Percentiles rank a stretch among this genome's conserved stretches.
These are phyloP conservation scores for Buathra laborator DNA, from an alignment of 2,888 invertebrate genomes.

Conservation along the genomic window DNA sequence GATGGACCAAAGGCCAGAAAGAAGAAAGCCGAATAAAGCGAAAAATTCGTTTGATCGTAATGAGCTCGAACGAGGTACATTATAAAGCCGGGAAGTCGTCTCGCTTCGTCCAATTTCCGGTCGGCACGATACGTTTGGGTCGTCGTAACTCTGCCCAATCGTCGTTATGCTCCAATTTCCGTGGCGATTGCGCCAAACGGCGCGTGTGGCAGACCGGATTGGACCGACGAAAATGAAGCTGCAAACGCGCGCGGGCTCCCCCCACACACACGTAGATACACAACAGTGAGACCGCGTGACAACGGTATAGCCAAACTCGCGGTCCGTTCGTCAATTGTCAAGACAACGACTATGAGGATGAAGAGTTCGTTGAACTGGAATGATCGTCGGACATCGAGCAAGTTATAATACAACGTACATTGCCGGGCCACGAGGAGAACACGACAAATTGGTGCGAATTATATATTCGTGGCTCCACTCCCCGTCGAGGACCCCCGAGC, in stretches of 20 bases:
- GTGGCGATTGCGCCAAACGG: conserved; percentile 46
- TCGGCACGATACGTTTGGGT: conserved; percentile 8
- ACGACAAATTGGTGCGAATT: conserved; percentile 62
- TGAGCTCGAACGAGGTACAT: conserved; percentile 2
- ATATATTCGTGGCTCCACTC: conserved; percentile 56
- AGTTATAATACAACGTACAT: conserved; percentile 25
- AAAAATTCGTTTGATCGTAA: conserved; percentile 24
- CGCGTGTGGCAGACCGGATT: conserved; percentile 47
- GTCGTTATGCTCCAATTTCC: conserved; percentile 62
- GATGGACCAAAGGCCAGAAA: neutral
- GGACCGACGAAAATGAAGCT: conserved; percentile 63
- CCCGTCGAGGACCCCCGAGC: neutral
- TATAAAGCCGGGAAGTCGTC: conserved; percentile 23
- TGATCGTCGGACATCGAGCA: neutral
- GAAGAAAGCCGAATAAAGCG: neutral
- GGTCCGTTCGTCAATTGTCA: conserved; percentile 64
- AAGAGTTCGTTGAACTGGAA: conserved; percentile 63
- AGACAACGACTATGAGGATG: conserved; percentile 39
- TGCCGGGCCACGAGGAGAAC: conserved; percentile 46
- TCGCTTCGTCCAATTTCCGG: conserved; percentile 59
- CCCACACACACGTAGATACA: conserved; percentile 4
- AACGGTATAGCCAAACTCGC: conserved; percentile 50
- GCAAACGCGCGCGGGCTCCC: conserved; percentile 1
- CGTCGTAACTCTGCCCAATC: conserved; percentile 9
- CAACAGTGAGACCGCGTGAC: conserved; percentile 8